Conservation (phyloP, 30 jellyfish, hydroid and myxozoan species). For the Aurelia sp. region DNA sequence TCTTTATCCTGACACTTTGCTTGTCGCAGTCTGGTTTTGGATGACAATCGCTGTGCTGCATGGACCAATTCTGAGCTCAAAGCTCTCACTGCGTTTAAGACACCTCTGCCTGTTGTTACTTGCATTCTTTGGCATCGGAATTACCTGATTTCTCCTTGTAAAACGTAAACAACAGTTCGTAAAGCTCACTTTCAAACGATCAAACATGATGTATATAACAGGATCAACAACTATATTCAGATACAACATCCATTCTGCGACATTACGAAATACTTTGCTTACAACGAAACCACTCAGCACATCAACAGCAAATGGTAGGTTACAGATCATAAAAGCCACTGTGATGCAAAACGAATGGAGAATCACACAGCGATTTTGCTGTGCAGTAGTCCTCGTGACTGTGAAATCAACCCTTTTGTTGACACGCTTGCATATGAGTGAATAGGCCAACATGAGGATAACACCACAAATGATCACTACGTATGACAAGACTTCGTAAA, state of each 20-base stretch:
- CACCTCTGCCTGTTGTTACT: too few species aligned
- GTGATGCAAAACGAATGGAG: not conserved
- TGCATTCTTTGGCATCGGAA: too few species aligned
- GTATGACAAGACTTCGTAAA: not conserved
- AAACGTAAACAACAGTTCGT: too few species aligned
- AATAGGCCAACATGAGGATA: not conserved
- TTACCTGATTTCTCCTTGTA: too few species aligned
- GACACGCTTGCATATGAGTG: not conserved
- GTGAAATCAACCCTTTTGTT: not conserved
- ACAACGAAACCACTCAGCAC: not conserved
- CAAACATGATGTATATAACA: not conserved
- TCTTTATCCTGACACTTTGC: too few species aligned
- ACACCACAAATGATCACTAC: conserved; percentile 1
- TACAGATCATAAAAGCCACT: not conserved
- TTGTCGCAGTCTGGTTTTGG: too few species aligned
- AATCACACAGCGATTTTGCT: not conserved
- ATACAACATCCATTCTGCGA: not conserved
- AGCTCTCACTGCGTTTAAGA: too few species aligned
- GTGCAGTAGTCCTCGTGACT: not conserved
- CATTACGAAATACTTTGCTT: not conserved
- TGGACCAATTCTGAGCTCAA: too few species aligned
- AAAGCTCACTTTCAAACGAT: not conserved
- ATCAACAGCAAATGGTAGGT: not conserved
- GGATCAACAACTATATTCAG: not conserved
- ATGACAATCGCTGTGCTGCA: too few species aligned